Evolutionary conservation across 2,113 vertebrate species (phyloP).

Genomic region (human): GRCh38 chr20:9473501-9474000

Average conservation of each 20-base stretch:
- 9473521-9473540: background rate
- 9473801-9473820: background rate
- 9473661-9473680: background rate
- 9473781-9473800: background rate
- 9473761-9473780: background rate
- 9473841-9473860: background rate
- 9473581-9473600: background rate
- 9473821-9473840: background rate
- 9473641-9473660: background rate
- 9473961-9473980: too few relatives aligned
- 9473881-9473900: background rate
- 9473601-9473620: background rate
- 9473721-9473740: background rate
- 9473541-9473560: background rate
- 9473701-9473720: background rate
- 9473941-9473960: too few relatives aligned
- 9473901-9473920: background rate
- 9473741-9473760: background rate
- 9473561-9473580: background rate
- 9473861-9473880: background rate
- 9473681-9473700: background rate
- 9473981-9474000: too few relatives aligned
- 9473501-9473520: background rate
- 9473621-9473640: background rate
- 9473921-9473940: background rate